Evolutionary conservation across 2,888 invertebrate species (phyloP).

Genomic region (Lasioglossum calceatum): DNA sequence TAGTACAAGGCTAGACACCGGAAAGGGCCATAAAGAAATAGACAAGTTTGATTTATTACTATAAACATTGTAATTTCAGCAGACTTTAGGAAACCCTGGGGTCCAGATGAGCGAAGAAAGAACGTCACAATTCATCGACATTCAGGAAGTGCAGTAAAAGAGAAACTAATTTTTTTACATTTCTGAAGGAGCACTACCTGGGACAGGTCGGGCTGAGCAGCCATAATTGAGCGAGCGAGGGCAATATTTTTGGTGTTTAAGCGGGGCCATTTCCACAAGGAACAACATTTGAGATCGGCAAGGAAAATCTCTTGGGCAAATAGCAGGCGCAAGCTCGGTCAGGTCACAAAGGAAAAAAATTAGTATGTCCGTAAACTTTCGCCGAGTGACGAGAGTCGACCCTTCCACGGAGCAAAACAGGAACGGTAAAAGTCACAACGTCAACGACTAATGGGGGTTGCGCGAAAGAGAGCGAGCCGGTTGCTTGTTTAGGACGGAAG

Average conservation of each 20-base stretch:
- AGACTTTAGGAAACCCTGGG: not conserved
- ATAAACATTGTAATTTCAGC: not conserved
- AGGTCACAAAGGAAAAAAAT: constrained; percentile 50
- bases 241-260: not conserved
- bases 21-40: not conserved
- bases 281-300: constrained; percentile 45
- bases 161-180: not conserved
- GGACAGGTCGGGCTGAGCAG: not conserved
- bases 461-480: constrained; percentile 10
- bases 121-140: not conserved
- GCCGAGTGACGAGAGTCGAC: constrained; percentile 17
- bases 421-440: constrained; percentile 56
- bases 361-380: constrained; percentile 44
- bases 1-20: too few relatives aligned
- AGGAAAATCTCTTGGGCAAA: constrained; percentile 43
- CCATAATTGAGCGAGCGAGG: constrained; percentile 3
- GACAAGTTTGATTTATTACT: not conserved
- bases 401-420: constrained; percentile 34
- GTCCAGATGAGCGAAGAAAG: not conserved
- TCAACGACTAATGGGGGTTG: constrained; percentile 48
- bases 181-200: not conserved
- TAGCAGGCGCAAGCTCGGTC: constrained; percentile 11
- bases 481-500: constrained; percentile 69
- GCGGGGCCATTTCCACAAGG: not conserved
- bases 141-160: not conserved